Conservation (phyloP, 2,113 vertebrate genomes). For the Motacilla tschutschensis region DNA sequence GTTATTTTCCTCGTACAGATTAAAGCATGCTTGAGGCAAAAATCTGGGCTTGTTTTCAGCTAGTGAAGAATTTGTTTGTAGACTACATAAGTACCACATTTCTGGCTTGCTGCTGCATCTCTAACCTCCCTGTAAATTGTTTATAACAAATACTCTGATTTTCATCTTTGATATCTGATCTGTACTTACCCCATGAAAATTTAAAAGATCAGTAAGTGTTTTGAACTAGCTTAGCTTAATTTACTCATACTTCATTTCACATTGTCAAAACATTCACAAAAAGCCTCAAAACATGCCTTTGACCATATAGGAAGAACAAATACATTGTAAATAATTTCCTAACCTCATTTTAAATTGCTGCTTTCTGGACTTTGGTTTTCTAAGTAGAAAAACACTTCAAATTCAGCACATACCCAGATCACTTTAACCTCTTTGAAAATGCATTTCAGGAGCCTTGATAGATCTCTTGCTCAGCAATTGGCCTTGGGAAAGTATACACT, state of each 20-base stretch:
- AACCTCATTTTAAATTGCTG: background rate
- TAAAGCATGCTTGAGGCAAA: slow-evolving; percentile 12
- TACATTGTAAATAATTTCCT: background rate
- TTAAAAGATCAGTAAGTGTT: background rate
- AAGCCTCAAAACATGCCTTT: background rate
- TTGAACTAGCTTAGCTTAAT: background rate
- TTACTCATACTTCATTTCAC: background rate
- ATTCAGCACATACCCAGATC: background rate
- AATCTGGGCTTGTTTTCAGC: slow-evolving; percentile 10
- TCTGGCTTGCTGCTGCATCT: background rate
- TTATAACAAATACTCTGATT: background rate
- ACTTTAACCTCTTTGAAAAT: slow-evolving; percentile 32
- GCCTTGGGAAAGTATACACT: slow-evolving; percentile 19
- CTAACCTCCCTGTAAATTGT: background rate
- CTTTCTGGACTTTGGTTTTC: background rate
- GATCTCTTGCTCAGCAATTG: slow-evolving; percentile 19
- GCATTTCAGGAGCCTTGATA: slow-evolving; percentile 22
- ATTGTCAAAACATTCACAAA: background rate
- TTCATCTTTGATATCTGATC: background rate
- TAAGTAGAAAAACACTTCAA: background rate
- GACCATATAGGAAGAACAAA: background rate
- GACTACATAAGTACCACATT: background rate
- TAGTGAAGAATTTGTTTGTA: background rate
- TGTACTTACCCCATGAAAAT: background rate
- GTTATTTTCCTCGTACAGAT: background rate